Evolutionary conservation across 2,888 invertebrate genomes (phyloP), one percentile per base, ranked within the genome.

Genomic region (Amblyteles armatorius): DNA sequence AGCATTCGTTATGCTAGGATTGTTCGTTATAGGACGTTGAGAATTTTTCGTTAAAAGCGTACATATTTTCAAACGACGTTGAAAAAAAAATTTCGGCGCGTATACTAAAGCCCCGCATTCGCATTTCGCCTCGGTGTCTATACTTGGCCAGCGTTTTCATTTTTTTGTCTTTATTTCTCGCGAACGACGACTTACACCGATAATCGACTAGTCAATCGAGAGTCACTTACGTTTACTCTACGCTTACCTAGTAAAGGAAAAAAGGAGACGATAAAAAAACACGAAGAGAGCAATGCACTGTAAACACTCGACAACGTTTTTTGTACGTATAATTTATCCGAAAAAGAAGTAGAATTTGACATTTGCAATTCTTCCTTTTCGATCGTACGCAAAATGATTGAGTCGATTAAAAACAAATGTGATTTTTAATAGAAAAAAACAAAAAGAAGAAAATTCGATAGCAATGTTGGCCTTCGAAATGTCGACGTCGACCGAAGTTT

Each of bases 131-230:
- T 65, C 74, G 71, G 48, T 76, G 22, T 60, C 55, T 76, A 52
- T 60, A 68, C 50, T 67, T 48, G 44, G 77, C 72, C 52, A 73
- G 40, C 68, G 36, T 60, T 73, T 40, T 29, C 16, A 22, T 73
- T 68, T 55, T 44, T 60, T 65, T 67, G 22, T 71, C 11, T 76
- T 63, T 57, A 29, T 3, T 52, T 78, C 65, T 74, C 36, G 69
- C 26, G 48, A 78, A 40, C 33, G 65, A 78, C 36, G 29, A 82
- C 71, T 79, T 79, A 79, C 67, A 72, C 72, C 72, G 82, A 79
- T 72, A 57, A 76, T 85, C 76, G 84, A 85, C 84, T 85, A 82
- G 84, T 85, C 84, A 84, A 84, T 40, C 68, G 69, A 57, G 69
- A 55, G 69, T 84, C 79, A 79, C 79, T 85, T 82, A 84, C 74